These are phyloP conservation scores for Thamnophis elegans DNA, from an alignment of 2,797 vertebrate species.

Conservation along the genomic window DNA sequence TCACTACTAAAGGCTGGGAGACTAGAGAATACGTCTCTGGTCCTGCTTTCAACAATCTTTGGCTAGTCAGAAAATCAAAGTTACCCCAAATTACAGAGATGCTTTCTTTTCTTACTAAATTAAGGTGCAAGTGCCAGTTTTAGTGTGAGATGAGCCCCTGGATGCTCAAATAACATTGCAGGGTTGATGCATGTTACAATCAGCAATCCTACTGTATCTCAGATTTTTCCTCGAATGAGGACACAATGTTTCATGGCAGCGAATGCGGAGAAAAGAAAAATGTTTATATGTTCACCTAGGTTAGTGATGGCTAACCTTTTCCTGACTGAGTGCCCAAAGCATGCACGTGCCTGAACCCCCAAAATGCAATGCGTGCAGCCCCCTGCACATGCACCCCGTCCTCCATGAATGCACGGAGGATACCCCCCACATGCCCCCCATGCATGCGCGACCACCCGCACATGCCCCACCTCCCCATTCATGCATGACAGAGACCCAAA, in stretches of 20 bases:
- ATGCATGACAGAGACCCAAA: too few relatives aligned
- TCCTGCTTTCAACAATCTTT: neutral
- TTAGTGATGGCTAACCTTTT: too few relatives aligned
- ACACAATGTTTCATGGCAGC: neutral
- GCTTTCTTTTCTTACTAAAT: neutral
- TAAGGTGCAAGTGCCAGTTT: neutral
- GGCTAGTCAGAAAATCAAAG: neutral
- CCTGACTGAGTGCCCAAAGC: too few relatives aligned
- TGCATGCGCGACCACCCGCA: too few relatives aligned
- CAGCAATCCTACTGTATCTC: neutral
- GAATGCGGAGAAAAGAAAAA: neutral
- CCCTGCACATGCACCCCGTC: too few relatives aligned
- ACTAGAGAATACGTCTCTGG: neutral
- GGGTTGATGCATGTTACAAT: neutral
- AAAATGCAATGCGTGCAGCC: too few relatives aligned
- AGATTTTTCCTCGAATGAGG: neutral
- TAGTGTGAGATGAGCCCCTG: neutral
- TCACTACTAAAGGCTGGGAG: neutral
- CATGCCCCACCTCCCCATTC: too few relatives aligned
- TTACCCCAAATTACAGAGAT: neutral
- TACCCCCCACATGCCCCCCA: too few relatives aligned
- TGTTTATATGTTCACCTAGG: neutral
- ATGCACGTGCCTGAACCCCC: too few relatives aligned
- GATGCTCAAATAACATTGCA: neutral
- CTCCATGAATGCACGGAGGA: too few relatives aligned